Conservation (phyloP, 2,113 vertebrate species). For the Ageneiosus marmoratus region DNA sequence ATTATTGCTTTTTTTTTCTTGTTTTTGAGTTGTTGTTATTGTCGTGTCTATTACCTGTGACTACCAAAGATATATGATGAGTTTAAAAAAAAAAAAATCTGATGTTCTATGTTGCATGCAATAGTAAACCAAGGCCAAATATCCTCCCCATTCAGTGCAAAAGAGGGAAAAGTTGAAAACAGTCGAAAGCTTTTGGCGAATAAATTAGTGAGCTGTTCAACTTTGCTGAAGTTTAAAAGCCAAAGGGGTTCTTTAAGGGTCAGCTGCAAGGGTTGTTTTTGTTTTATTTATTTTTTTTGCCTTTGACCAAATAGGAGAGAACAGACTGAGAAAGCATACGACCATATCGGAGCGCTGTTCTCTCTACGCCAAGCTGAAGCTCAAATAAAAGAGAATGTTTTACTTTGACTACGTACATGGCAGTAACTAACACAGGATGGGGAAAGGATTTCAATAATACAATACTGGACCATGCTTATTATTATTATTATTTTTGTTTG, state of each 20-base stretch:
- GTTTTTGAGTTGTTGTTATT: conserved; percentile 69
- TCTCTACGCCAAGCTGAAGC: conserved; percentile 67
- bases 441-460: conserved; percentile 69
- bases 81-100: conserved; percentile 75
- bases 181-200: conserved; percentile 59
- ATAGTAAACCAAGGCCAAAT: conserved; percentile 95
- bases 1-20: conserved; percentile 66
- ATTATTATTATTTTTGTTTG: conserved; percentile 54
- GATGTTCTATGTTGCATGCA: conserved; percentile 93
- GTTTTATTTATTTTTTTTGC: conserved; percentile 57
- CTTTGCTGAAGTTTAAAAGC: conserved; percentile 72
- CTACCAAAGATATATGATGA: conserved; percentile 98
- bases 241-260: conserved; percentile 82
- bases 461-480: conserved; percentile 77
- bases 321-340: conserved; percentile 53
- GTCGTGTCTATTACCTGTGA: conserved; percentile 83
- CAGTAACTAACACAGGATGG: conserved; percentile 57
- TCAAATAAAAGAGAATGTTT: conserved; percentile 59
- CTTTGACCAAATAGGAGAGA: conserved; percentile 80
- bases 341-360: conserved; percentile 75
- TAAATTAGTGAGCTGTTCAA: conserved; percentile 48
- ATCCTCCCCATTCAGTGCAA: conserved; percentile 83
- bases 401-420: conserved; percentile 50
- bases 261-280: conserved; percentile 63
- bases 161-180: conserved; percentile 73